Evolutionary conservation across 1,140 invertebrate genomes (phyloP).

Genomic region (Holotrichia oblita): DNA sequence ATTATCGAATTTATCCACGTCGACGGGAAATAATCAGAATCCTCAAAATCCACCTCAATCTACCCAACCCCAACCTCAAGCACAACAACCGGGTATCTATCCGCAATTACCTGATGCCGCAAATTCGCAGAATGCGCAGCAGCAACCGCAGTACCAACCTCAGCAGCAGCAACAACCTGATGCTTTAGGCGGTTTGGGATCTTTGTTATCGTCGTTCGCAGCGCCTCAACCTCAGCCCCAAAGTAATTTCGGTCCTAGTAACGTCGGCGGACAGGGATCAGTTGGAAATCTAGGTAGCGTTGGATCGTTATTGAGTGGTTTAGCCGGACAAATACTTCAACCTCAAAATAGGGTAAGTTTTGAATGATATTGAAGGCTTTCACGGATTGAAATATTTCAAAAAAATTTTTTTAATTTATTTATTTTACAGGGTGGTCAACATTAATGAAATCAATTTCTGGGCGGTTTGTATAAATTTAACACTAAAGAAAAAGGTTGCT

Average conservation of each 20-base stretch:
- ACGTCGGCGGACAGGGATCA: slow-evolving; percentile 54
- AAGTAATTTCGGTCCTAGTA: slow-evolving; percentile 42
- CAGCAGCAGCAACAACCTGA: slow-evolving; percentile 25
- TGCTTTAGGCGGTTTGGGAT: slow-evolving; percentile 33
- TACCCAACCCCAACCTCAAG: slow-evolving; percentile 4
- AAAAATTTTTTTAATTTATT: background rate
- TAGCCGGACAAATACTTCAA: slow-evolving; percentile 52
- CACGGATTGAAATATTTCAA: too few relatives aligned
- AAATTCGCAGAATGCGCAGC: slow-evolving; percentile 34
- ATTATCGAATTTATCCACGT: background rate
- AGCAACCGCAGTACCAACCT: background rate
- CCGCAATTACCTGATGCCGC: background rate
- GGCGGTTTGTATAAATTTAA: too few relatives aligned
- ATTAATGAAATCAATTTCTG: too few relatives aligned
- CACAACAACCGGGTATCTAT: slow-evolving; percentile 30
- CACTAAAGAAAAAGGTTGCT: too few relatives aligned
- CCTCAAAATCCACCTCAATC: background rate
- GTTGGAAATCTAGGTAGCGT: slow-evolving; percentile 56
- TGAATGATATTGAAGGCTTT: too few relatives aligned
- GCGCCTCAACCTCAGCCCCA: slow-evolving; percentile 46
- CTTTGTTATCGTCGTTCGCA: slow-evolving; percentile 23
- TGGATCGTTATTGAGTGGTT: slow-evolving; percentile 51
- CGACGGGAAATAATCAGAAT: background rate
- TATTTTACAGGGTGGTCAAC: too few relatives aligned
- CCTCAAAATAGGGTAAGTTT: slow-evolving; percentile 29